phyloP scores from a whole-genome alignment of 1,140 invertebrate species.

The Potamilus streckersoni region DNA sequence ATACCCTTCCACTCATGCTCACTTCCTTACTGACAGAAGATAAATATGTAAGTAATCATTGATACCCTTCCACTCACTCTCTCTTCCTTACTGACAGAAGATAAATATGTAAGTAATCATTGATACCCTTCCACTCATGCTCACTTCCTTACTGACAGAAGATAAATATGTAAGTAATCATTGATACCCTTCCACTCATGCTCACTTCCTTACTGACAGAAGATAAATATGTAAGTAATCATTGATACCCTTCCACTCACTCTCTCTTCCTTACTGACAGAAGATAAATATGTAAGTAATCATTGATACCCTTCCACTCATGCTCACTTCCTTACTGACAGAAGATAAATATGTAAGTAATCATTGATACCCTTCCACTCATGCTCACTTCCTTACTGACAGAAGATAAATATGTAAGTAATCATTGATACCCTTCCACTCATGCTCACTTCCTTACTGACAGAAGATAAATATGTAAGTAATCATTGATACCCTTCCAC shows the following conservation, averaged over 20 bases:
- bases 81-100: constrained; percentile 68
- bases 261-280: constrained; percentile 55
- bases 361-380: neutral
- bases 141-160: constrained; percentile 65
- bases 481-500: neutral
- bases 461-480: constrained; percentile 85
- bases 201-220: constrained; percentile 65
- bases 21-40: constrained; percentile 71
- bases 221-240: constrained; percentile 84
- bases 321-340: constrained; percentile 34
- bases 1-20: neutral
- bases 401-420: constrained; percentile 84
- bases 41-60: constrained; percentile 84
- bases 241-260: neutral
- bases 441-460: no score
- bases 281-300: constrained; percentile 84
- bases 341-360: constrained; percentile 85
- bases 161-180: constrained; percentile 85
- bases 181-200: neutral
- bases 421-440: neutral
- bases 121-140: neutral
- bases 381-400: constrained; percentile 34
- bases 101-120: constrained; percentile 85
- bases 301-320: neutral
- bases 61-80: neutral